phyloP scores from a whole-genome alignment of 2,888 invertebrate species.

The Zootermopsis nevadensis region DNA sequence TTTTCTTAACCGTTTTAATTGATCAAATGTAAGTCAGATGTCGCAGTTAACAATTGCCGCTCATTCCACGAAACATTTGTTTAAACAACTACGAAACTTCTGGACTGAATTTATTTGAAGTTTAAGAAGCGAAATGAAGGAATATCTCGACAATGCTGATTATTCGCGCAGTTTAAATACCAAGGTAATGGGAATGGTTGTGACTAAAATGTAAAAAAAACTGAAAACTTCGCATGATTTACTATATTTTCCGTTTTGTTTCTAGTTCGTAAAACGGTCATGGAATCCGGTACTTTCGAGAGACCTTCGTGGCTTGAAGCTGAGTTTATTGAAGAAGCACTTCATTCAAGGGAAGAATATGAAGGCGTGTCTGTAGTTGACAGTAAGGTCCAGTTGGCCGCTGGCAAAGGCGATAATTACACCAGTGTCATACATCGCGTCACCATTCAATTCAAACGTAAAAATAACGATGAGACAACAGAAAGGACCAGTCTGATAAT shows the following conservation, averaged over 20 bases:
- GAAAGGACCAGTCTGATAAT: conserved; percentile 17
- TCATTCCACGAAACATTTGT: no score
- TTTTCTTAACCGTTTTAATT: no score
- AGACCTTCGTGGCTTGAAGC: conserved; percentile 40
- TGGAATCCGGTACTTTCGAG: background rate
- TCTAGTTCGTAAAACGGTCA: background rate
- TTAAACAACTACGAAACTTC: conserved; percentile 32
- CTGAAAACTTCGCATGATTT: no score
- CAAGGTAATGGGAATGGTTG: no score
- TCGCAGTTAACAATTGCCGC: no score
- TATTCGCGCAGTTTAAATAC: no score
- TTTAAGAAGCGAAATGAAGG: background rate
- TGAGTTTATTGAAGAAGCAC: conserved; percentile 32
- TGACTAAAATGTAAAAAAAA: no score
- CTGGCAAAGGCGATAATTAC: conserved; percentile 52
- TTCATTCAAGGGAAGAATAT: conserved; percentile 19
- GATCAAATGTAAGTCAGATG: no score
- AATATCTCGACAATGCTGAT: no score
- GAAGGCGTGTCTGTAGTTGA: background rate
- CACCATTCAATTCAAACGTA: background rate
- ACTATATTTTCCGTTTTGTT: no score
- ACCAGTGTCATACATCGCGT: conserved; percentile 44
- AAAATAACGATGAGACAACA: background rate
- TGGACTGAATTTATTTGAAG: conserved; percentile 35
- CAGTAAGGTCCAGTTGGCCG: background rate